Conservation (phyloP, 2,888 invertebrate genomes). For the Nymphalis polychloros region DNA sequence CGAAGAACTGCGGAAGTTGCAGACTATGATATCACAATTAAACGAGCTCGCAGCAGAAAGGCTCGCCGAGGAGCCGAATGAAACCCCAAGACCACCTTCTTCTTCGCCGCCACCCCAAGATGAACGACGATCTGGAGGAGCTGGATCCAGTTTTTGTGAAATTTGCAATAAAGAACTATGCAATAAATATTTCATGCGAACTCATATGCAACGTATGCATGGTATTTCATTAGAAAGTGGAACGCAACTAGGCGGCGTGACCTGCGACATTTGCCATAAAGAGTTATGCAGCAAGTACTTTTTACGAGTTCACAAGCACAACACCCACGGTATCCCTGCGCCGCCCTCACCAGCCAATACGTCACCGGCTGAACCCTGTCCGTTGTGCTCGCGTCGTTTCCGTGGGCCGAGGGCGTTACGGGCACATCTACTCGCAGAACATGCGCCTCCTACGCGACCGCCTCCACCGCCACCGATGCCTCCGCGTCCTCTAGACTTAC, state of each 20-base stretch:
- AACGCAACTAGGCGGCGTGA: slow-evolving; percentile 95
- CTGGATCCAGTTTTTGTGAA: slow-evolving; percentile 94
- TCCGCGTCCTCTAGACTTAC: slow-evolving; percentile 82
- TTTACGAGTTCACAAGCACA: slow-evolving; percentile 97
- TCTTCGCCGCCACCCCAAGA: slow-evolving; percentile 69
- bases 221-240: slow-evolving; percentile 96
- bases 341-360: slow-evolving; percentile 84
- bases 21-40: slow-evolving; percentile 94
- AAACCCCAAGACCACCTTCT: slow-evolving; percentile 61
- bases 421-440: slow-evolving; percentile 92
- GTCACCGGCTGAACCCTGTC: slow-evolving; percentile 83
- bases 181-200: slow-evolving; percentile 99
- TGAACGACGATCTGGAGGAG: slow-evolving; percentile 76
- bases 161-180: slow-evolving; percentile 99
- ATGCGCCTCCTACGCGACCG: slow-evolving; percentile 84
- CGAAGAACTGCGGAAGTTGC: slow-evolving; percentile 92
- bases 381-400: slow-evolving; percentile 92
- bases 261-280: slow-evolving; percentile 98
- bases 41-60: slow-evolving; percentile 87
- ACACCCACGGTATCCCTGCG: slow-evolving; percentile 97
- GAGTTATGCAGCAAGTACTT: slow-evolving; percentile 99
- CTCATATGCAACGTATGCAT: slow-evolving; percentile 99
- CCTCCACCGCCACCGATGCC: slow-evolving; percentile 66
- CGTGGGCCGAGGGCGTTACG: slow-evolving; percentile 94
- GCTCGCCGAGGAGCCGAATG: slow-evolving; percentile 65